phyloP scores from a whole-genome alignment of 2,888 invertebrate genomes.

The Coenonympha glycerion region DNA sequence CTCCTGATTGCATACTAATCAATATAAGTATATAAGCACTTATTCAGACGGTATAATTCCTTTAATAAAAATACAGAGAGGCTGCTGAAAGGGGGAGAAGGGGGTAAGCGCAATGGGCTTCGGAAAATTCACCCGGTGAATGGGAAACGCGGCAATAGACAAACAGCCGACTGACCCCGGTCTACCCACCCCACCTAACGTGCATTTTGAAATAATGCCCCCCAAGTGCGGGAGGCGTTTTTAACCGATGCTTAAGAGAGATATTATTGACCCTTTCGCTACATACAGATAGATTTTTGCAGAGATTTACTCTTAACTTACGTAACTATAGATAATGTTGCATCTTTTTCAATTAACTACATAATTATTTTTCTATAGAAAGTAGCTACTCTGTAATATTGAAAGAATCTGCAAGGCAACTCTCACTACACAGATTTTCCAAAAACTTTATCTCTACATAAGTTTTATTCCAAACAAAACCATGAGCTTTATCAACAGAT shows the following conservation, averaged over 20 bases:
- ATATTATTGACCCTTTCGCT: constrained; percentile 30
- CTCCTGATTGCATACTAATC: constrained; percentile 50
- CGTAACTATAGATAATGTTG: too few relatives aligned
- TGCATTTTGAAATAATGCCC: constrained; percentile 71
- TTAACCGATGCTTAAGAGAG: constrained; percentile 34
- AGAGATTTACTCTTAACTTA: neutral
- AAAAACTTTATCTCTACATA: too few relatives aligned
- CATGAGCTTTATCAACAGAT: too few relatives aligned
- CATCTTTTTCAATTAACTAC: too few relatives aligned
- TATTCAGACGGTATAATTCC: constrained; percentile 71
- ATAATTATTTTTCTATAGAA: too few relatives aligned
- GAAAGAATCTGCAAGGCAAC: too few relatives aligned
- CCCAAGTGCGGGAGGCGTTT: constrained; percentile 41
- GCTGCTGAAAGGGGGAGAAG: constrained; percentile 47
- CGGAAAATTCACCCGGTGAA: constrained; percentile 74
- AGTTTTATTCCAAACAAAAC: too few relatives aligned
- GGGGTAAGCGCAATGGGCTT: constrained; percentile 66
- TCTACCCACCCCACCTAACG: constrained; percentile 45
- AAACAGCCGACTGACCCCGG: constrained; percentile 64
- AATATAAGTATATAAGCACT: constrained; percentile 66
- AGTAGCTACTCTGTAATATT: too few relatives aligned
- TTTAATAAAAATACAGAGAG: constrained; percentile 72
- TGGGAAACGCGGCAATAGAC: constrained; percentile 74
- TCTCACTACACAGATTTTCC: too few relatives aligned
- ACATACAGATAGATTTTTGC: constrained; percentile 6